phyloP scores from a whole-genome alignment of 1,140 invertebrate genomes.

The Piezodorus guildinii region DNA sequence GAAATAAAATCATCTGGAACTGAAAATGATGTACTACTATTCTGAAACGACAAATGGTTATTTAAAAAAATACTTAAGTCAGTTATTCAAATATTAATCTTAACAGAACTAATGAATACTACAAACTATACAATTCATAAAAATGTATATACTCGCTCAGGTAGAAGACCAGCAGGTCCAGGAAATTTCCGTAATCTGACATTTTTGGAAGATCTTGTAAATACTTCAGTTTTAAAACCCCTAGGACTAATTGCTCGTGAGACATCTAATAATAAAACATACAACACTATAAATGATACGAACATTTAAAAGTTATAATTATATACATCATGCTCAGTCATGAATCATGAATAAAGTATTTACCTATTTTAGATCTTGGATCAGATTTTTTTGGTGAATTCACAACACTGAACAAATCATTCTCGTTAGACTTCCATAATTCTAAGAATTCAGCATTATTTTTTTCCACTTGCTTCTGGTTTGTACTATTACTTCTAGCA shows the following conservation, averaged over 20 bases:
- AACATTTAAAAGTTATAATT: not conserved
- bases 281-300: not conserved
- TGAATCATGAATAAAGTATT: not conserved
- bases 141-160: conserved; percentile 26
- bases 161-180: conserved; percentile 30
- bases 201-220: conserved; percentile 16
- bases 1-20: conserved; percentile 19
- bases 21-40: conserved; percentile 17
- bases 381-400: not conserved
- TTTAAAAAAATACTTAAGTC: not conserved
- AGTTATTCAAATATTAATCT: not conserved
- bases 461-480: no score
- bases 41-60: conserved; percentile 3
- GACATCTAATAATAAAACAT: not conserved
- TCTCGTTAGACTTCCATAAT: not conserved
- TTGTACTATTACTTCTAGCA: no score
- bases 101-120: not conserved
- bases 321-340: not conserved
- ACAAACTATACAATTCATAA: not conserved
- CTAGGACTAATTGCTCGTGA: not conserved
- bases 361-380: not conserved
- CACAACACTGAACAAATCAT: not conserved
- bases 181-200: conserved; percentile 29
- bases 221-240: not conserved
- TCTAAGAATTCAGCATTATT: not conserved